Evolutionary conservation across 2,797 vertebrate genomes (phyloP).

Genomic region (Loris lydekkerianus): DNA sequence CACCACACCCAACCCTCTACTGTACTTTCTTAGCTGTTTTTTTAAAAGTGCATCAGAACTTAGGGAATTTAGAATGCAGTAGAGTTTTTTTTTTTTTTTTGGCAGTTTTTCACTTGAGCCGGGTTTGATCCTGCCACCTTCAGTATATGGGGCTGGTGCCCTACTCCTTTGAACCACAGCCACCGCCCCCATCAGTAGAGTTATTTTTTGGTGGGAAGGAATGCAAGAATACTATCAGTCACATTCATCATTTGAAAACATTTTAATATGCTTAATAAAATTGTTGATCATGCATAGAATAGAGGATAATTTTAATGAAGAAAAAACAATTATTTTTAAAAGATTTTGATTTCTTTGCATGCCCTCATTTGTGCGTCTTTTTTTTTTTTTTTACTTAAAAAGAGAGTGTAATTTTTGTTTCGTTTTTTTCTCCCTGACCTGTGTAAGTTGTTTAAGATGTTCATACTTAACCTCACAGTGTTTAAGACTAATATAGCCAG

Average conservation of each 20-base stretch:
- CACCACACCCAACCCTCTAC: no score
- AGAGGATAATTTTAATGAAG: not conserved
- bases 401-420: not conserved
- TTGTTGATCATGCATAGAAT: not conserved
- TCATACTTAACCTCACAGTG: not conserved
- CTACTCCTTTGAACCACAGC: no score
- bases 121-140: no score
- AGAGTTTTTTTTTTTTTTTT: not conserved
- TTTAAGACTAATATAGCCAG: not conserved
- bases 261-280: slow-evolving; percentile 34
- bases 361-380: not conserved
- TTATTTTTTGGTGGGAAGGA: not conserved
- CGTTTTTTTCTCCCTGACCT: not conserved
- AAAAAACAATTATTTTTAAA: slow-evolving; percentile 21
- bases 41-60: not conserved
- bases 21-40: not conserved
- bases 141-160: no score
- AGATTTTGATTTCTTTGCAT: slow-evolving; percentile 29
- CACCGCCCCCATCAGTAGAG: not conserved
- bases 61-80: not conserved
- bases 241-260: slow-evolving; percentile 29
- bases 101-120: no score
- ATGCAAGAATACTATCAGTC: not conserved
- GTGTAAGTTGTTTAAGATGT: slow-evolving; percentile 14
- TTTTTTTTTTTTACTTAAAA: slow-evolving; percentile 21